Percentiles rank a stretch among this genome's conserved stretches.
Conservation (phyloP, 2,888 invertebrate species). For the Argyresthia albistria region DNA sequence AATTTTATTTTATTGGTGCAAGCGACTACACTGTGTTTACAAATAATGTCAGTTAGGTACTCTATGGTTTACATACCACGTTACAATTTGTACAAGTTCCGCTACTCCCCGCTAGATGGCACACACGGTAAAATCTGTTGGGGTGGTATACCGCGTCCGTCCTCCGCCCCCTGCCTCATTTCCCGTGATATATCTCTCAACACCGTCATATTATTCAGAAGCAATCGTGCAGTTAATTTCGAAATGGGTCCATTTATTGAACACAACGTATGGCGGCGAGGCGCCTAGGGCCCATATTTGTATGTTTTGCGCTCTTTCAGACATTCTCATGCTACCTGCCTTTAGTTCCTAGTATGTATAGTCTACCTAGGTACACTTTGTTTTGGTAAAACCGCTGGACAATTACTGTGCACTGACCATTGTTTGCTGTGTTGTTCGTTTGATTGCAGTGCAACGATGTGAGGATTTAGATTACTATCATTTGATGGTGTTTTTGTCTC, state of each 20-base stretch:
- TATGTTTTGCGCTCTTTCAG: no score
- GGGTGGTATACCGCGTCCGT: neutral
- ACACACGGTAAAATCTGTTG: conserved; percentile 10
- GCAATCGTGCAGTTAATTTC: conserved; percentile 65
- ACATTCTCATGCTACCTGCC: no score
- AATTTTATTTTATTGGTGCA: no score
- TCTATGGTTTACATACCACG: neutral
- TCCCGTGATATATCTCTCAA: conserved; percentile 31
- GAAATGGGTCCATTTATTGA: conserved; percentile 53
- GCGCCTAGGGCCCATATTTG: no score
- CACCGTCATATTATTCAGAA: conserved; percentile 46
- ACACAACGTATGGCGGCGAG: neutral
- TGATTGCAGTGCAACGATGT: conserved; percentile 30
- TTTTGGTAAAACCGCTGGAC: conserved; percentile 16
- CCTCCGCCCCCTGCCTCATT: neutral
- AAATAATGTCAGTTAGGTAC: neutral
- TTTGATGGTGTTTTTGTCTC: no score
- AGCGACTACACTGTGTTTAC: no score
- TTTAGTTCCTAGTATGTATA: no score
- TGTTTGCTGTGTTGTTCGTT: conserved; percentile 27
- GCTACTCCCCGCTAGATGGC: conserved; percentile 35
- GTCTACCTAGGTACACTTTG: conserved; percentile 5
- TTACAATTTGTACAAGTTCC: conserved; percentile 11
- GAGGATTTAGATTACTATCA: conserved; percentile 20
- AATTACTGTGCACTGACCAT: conserved; percentile 26